phyloP scores from a whole-genome alignment of 2,113 vertebrate genomes.

The Myanophis thanlyinensis region DNA sequence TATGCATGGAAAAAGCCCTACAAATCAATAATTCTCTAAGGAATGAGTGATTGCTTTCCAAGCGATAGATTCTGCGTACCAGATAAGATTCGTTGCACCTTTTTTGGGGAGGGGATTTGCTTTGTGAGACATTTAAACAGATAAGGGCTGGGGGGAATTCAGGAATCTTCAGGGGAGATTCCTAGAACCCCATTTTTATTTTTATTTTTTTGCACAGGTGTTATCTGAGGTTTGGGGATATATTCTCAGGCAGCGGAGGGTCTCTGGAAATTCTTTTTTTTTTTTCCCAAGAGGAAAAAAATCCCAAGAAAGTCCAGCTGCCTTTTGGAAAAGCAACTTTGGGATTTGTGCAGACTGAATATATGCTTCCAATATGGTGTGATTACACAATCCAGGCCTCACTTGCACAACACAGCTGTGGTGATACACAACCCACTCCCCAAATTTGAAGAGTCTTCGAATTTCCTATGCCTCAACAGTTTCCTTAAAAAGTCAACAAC shows the following conservation, averaged over 20 bases:
- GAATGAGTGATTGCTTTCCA: constrained; percentile 4
- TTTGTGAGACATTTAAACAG: neutral
- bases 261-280: too few species aligned
- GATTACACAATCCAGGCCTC: neutral
- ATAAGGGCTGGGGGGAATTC: neutral
- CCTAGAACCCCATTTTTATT: neutral
- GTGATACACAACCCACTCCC: neutral
- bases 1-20: constrained; percentile 3
- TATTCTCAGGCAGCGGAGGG: neutral
- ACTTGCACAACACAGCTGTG: neutral
- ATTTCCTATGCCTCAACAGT: neutral
- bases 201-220: neutral
- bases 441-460: neutral
- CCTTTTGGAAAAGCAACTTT: too few species aligned
- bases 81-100: neutral
- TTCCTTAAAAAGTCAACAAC: neutral
- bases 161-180: neutral
- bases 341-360: neutral
- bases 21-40: constrained; percentile 20
- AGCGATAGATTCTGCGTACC: neutral
- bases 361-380: neutral
- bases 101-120: neutral
- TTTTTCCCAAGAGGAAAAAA: too few species aligned
- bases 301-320: too few species aligned
- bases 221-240: neutral